Evolutionary conservation across 1,140 invertebrate species (phyloP).

Genomic region (Acromyrmex charruanus): DNA sequence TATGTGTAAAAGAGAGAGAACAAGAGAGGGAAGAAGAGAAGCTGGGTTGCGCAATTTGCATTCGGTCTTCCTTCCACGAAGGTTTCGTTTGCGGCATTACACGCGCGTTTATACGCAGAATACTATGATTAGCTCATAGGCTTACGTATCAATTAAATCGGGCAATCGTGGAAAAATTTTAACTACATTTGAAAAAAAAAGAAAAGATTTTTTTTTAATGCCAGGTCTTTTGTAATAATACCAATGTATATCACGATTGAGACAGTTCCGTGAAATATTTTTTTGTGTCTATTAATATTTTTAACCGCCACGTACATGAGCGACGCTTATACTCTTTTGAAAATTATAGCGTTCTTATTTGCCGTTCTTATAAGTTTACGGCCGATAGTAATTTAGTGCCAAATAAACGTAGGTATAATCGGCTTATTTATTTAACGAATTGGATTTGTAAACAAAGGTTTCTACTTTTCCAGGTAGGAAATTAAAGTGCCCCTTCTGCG

Average conservation of each 20-base stretch:
- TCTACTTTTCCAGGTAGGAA: constrained; percentile 90
- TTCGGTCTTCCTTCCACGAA: constrained; percentile 82
- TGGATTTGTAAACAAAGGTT: background rate
- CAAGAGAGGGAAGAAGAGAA: constrained; percentile 75
- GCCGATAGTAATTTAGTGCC: background rate
- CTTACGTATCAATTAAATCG: constrained; percentile 9
- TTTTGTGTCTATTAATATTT: background rate
- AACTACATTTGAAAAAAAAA: background rate
- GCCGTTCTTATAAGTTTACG: background rate
- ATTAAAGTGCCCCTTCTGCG: constrained; percentile 96
- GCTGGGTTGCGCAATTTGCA: constrained; percentile 76
- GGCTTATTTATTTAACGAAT: background rate
- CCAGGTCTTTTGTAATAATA: background rate
- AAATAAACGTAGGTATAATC: background rate
- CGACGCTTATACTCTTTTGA: background rate
- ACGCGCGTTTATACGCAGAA: constrained; percentile 4
- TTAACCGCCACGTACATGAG: background rate
- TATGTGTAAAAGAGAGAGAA: background rate
- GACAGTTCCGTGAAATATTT: background rate
- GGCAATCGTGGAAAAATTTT: constrained; percentile 31
- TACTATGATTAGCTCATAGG: background rate
- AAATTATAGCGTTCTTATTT: background rate
- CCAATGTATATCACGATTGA: background rate
- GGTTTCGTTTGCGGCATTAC: constrained; percentile 66
- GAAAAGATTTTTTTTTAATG: background rate